Evolutionary conservation across 1,140 invertebrate genomes (phyloP), one percentile per base, ranked within the genome.

Genomic region (Zaprionus inermis): DNA sequence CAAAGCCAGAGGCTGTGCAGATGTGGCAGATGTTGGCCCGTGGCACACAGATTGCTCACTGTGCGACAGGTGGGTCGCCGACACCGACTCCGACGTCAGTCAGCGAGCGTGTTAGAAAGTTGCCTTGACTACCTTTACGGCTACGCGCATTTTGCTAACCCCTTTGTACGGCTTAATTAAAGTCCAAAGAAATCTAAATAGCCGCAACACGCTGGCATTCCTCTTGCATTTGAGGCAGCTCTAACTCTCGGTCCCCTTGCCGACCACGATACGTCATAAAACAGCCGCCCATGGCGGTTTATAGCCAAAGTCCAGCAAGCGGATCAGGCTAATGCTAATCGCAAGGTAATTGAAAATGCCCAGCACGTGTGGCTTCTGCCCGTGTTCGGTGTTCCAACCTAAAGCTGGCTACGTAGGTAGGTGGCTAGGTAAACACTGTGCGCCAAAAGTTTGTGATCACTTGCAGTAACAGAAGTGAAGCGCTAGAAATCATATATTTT

Each of bases 301-400:
- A 63, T 58, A 64, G 66, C 34, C 73, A 80, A 69, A 86, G 79
- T 70, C 68, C 78, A 72, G 49, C 59, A 12, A 49, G n/a, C 57
- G 55, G 59, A 76, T 65, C 79, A 83, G 80, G 77, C 73, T 67
- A 83, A 89, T 88, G 77, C 73, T 69, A 89, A 88, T 88, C 60
- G 70, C 14, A 44, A 44, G 38, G 38, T 78, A 83, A 83, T 88
- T 88, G 64, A 78, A 75, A 80, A 89, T 89, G 76, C 77, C 12
- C 77, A 78, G 61, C 83, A 88, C 84, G 83, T 80, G 83, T 73
- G 63, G 44, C 79, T 73, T 71, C 58, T 79, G 81, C 72, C 76
- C 68, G 61, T 68, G 68, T 71, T 79, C 72, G 52, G 52, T 28
- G 24, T 5, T 28, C 24, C 24, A 28, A 28, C 24, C 24, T 28